A percentile compares a stretch with the other conserved stretches of the same genome.
Evolutionary conservation across 2,888 invertebrate genomes (phyloP).

Genomic region (Temnothorax unifasciatus): DNA sequence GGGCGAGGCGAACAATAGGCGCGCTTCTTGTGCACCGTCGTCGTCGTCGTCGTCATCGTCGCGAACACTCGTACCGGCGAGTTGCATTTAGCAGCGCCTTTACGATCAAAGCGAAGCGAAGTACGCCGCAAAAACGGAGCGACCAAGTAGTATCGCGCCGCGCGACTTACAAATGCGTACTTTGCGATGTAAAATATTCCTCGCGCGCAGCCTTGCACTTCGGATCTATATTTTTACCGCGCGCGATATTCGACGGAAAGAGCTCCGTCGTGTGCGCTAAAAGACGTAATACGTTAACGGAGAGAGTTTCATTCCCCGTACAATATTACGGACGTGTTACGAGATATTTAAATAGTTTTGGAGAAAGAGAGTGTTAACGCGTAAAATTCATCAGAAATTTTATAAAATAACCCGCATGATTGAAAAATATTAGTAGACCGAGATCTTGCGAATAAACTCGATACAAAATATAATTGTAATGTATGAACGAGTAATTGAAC

Average conservation of each 20-base stretch:
- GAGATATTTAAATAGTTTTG: background rate
- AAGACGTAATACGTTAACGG: background rate
- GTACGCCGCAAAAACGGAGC: slow-evolving; percentile 22
- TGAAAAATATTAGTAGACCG: background rate
- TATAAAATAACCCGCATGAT: background rate
- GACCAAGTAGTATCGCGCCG: background rate
- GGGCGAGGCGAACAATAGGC: slow-evolving; percentile 28
- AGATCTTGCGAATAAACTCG: background rate
- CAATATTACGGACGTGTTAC: background rate
- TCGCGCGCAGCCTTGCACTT: slow-evolving; percentile 31
- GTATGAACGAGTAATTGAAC: background rate
- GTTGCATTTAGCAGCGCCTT: slow-evolving; percentile 22
- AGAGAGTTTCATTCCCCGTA: background rate
- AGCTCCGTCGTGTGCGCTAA: background rate
- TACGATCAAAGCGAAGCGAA: slow-evolving; percentile 29
- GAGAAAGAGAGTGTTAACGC: background rate
- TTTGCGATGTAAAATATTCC: slow-evolving; percentile 32
- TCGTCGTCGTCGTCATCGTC: background rate
- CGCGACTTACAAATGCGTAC: slow-evolving; percentile 20
- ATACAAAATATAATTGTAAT: background rate
- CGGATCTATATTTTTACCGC: slow-evolving; percentile 1
- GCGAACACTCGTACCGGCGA: slow-evolving; percentile 2
- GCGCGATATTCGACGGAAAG: background rate
- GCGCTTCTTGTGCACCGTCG: slow-evolving; percentile 21
- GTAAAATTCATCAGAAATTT: background rate